Evolutionary conservation across 2,888 invertebrate genomes (phyloP), one percentile per base, ranked within the genome.

Genomic region (Eupelmus urozonus): DNA sequence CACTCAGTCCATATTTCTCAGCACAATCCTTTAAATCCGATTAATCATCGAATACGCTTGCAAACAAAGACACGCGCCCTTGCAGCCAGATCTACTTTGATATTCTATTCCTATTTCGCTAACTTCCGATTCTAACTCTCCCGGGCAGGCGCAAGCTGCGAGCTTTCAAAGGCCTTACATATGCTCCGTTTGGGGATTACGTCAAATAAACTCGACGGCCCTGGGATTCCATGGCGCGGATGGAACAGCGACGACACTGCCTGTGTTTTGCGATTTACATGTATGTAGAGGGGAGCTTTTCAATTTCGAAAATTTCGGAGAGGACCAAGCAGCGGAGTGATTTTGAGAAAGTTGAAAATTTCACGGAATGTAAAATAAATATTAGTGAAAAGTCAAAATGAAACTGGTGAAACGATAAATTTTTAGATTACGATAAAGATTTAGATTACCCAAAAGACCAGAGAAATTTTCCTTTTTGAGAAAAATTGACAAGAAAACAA

Each of bases 131-230:
- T 72, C 69, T 40, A 34, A 53, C 27, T 67, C 29, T 67, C 67
- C 29, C 53, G n/a, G n/a, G n/a, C 49, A 16, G 5, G 11, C 16
- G 3, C 49, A n/a, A 60, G 51, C 60, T n/a, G 55, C 74, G n/a
- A n/a, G n/a, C n/a, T n/a, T 73, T 75, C 78, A 78, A 78, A 78
- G 71, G 66, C 63, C 57, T 74, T n/a, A n/a, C 51, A 51, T n/a
- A 57, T 74, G 65, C 71, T 71, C 51, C 63, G 45, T 42, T 76
- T 59, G 57, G 57, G 72, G 79, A 79, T 79, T 76, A 79, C 55
- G 62, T 66, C 57, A 67, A 76, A 76, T 69, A 79, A 79, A 79
- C 75, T 76, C 16, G 34, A 40, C 34, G 45, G 67, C 29, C n/a
- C 51, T 23, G 20, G 49, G 34, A 29, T 67, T 78, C 34, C 66